Evolutionary conservation across 1,140 invertebrate genomes (phyloP).

Genomic region (Pachyrhynchus sulphureomaculatus): DNA sequence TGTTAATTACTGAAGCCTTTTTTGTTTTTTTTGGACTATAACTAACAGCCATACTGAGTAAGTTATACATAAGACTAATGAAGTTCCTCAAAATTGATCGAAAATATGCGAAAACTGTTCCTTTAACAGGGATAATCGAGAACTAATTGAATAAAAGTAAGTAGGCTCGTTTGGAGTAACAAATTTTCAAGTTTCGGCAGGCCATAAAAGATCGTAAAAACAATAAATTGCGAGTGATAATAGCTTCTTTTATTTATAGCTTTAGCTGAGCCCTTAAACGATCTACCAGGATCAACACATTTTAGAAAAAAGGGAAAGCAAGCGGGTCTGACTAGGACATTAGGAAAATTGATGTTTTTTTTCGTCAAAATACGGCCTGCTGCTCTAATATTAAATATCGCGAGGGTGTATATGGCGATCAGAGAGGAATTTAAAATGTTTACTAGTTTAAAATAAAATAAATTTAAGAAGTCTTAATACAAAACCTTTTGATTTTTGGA

Average conservation of each 20-base stretch:
- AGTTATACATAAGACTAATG: no score
- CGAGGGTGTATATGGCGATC: no score
- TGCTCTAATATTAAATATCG: slow-evolving; percentile 18
- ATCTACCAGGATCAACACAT: slow-evolving; percentile 35
- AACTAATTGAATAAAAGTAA: slow-evolving; percentile 18
- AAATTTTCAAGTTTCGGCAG: slow-evolving; percentile 20
- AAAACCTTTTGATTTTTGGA: no score
- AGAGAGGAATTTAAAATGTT: no score
- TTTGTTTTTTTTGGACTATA: no score
- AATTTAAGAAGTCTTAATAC: no score
- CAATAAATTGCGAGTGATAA: slow-evolving; percentile 33
- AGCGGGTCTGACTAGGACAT: slow-evolving; percentile 18
- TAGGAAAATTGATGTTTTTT: slow-evolving; percentile 33
- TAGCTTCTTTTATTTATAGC: slow-evolving; percentile 34
- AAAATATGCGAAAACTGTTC: neutral
- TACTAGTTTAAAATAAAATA: no score
- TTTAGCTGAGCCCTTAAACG: slow-evolving; percentile 28
- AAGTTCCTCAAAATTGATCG: no score
- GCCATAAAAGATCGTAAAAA: slow-evolving; percentile 30
- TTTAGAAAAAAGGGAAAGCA: slow-evolving; percentile 20
- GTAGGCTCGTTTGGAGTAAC: slow-evolving; percentile 19
- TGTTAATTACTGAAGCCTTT: no score
- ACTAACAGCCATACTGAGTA: no score
- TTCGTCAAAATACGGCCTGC: slow-evolving; percentile 19
- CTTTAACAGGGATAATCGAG: neutral